phyloP scores from a whole-genome alignment of 1,140 invertebrate species.

The Apis mellifera region Amel_HAv3.1 CM009942.2:368501-369000 shows the following conservation, averaged over 20 bases:
- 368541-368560: constrained; percentile 25
- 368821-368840: no score
- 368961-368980: not conserved
- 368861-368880: constrained; percentile 4
- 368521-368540: not conserved
- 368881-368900: not conserved
- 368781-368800: no score
- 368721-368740: constrained; percentile 28
- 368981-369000: not conserved
- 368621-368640: constrained; percentile 64
- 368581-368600: constrained; percentile 51
- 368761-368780: not conserved
- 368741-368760: not conserved
- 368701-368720: constrained; percentile 21
- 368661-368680: constrained; percentile 60
- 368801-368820: no score
- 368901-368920: not conserved
- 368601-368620: constrained; percentile 51
- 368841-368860: no score
- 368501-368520: not conserved
- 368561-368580: constrained; percentile 4
- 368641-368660: constrained; percentile 42
- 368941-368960: not conserved
- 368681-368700: constrained; percentile 56
- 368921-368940: not conserved